Evolutionary conservation across 1,140 invertebrate genomes (phyloP).

Genomic region (Ridgeia piscesae): DNA sequence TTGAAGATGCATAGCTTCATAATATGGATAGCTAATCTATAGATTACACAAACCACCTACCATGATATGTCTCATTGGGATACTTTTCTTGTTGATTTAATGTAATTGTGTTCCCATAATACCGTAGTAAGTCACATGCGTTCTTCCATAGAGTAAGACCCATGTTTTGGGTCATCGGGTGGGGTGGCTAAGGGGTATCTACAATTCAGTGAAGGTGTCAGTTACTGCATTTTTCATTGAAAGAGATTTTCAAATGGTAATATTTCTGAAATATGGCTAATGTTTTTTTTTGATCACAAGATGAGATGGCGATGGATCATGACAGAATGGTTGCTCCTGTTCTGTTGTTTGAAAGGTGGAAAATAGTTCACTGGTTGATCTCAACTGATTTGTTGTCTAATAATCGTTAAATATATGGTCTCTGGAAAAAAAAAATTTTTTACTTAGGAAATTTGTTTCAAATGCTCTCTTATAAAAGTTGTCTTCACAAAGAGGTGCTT

Average conservation of each 20-base stretch:
- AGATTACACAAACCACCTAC: no score
- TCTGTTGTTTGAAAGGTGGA: background rate
- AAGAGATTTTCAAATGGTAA: background rate
- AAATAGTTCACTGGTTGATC: no score
- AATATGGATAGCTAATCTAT: background rate
- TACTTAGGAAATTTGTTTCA: background rate
- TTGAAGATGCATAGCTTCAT: background rate
- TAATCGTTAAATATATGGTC: no score
- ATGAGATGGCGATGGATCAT: background rate
- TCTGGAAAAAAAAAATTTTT: background rate
- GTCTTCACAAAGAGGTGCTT: background rate
- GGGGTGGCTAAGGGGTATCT: background rate
- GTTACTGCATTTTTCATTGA: background rate
- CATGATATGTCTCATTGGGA: no score
- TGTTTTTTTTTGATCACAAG: background rate
- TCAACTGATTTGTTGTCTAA: no score
- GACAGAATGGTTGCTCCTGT: background rate
- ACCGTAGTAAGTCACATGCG: background rate
- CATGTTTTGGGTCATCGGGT: background rate
- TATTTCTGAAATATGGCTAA: background rate
- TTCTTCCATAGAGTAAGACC: no score
- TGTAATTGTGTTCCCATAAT: background rate
- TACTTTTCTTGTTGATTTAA: no score
- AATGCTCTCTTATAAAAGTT: background rate
- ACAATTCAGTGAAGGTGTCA: background rate